Evolutionary conservation across 2,797 vertebrate species (phyloP).

Genomic region (Pseudochirops cupreus): DNA sequence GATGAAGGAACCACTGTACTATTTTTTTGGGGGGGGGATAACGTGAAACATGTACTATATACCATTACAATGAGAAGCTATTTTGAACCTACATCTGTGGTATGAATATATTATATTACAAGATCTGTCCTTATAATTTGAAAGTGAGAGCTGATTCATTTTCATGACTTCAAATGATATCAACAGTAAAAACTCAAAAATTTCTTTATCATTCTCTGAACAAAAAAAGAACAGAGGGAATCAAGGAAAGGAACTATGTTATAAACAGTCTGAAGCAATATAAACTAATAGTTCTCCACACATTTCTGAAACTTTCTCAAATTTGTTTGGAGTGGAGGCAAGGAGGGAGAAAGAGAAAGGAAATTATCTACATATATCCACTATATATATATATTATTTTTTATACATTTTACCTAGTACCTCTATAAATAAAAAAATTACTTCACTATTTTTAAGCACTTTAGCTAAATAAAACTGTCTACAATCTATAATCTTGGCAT

Average conservation of each 20-base stretch:
- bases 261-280: constrained; percentile 49
- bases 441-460: background rate
- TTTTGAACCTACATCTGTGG: constrained; percentile 40
- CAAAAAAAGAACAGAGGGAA: constrained; percentile 64
- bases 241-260: constrained; percentile 56
- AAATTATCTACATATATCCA: constrained; percentile 33
- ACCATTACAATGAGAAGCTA: constrained; percentile 46
- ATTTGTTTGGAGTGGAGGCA: background rate
- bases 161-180: constrained; percentile 68
- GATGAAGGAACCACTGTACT: constrained; percentile 52
- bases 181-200: constrained; percentile 62
- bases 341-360: constrained; percentile 8
- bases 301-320: constrained; percentile 56
- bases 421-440: constrained; percentile 4
- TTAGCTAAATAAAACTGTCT: background rate
- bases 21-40: constrained; percentile 7
- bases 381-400: constrained; percentile 25
- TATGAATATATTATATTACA: constrained; percentile 16
- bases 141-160: constrained; percentile 62
- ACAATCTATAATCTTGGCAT: background rate
- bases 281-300: constrained; percentile 30
- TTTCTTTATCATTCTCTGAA: constrained; percentile 72
- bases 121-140: constrained; percentile 34
- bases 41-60: constrained; percentile 31
- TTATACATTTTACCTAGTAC: constrained; percentile 60